Evolutionary conservation across 23 tunicate genomes (phyloP).

Genomic region (Aplidium turbinatum): DNA sequence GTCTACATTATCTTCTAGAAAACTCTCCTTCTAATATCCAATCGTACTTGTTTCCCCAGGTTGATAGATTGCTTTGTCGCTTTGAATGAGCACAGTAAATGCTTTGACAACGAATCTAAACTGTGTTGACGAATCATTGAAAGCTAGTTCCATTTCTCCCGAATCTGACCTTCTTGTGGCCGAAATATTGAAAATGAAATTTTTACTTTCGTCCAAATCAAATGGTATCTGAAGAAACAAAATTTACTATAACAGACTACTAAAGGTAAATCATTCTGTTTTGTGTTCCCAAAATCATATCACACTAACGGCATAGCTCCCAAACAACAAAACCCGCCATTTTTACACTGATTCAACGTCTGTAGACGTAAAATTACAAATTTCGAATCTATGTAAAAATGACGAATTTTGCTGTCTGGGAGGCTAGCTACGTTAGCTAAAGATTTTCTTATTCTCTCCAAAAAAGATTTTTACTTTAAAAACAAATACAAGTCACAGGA

Average conservation of each 20-base stretch:
- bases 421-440: no score
- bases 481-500: no score
- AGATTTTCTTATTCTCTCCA: no score
- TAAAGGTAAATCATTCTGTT: neutral
- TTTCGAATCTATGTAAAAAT: neutral
- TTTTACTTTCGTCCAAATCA: slow-evolving; percentile 36
- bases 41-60: slow-evolving; percentile 88
- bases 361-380: neutral
- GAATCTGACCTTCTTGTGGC: slow-evolving; percentile 61
- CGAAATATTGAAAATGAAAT: slow-evolving; percentile 36
- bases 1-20: no score
- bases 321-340: no score
- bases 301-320: no score
- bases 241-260: neutral
- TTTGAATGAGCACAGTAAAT: slow-evolving; percentile 78
- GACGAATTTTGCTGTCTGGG: neutral
- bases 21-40: no score
- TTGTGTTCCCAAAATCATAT: neutral
- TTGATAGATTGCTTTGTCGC: slow-evolving; percentile 97
- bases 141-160: slow-evolving; percentile 32
- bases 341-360: no score
- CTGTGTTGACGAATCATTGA: slow-evolving; percentile 35
- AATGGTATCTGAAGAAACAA: slow-evolving; percentile 35
- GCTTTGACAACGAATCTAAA: slow-evolving; percentile 50
- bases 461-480: no score